Percentiles rank a stretch among this genome's conserved stretches.
Evolutionary conservation across 2,113 vertebrate species (phyloP).

Genomic region (Arizona elegans): DNA sequence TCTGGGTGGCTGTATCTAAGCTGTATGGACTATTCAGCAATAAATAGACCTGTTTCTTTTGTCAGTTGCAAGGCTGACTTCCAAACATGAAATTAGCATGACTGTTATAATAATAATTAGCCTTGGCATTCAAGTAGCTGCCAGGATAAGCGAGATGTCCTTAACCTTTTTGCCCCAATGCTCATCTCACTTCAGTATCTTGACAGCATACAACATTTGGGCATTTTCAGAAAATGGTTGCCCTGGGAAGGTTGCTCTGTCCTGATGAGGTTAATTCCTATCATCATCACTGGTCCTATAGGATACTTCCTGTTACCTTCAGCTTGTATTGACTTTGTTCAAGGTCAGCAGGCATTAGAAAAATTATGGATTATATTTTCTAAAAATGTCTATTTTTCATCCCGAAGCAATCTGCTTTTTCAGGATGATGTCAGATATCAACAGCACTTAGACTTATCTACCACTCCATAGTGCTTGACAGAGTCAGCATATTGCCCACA

Average conservation of each 20-base stretch:
- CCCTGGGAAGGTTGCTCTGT: not conserved
- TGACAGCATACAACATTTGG: not conserved
- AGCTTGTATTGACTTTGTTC: not conserved
- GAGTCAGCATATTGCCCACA: too few relatives aligned
- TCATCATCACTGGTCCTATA: not conserved
- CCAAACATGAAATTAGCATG: not conserved
- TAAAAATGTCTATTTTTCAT: not conserved
- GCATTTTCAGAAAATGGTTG: not conserved
- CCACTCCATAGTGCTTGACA: too few relatives aligned
- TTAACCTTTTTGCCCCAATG: not conserved
- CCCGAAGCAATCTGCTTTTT: not conserved
- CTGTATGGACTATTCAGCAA: not conserved
- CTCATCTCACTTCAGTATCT: not conserved
- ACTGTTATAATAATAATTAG: not conserved
- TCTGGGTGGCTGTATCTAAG: not conserved
- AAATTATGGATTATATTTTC: not conserved
- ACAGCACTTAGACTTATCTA: too few relatives aligned
- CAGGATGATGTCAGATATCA: not conserved
- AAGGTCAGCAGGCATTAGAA: not conserved
- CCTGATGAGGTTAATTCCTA: not conserved
- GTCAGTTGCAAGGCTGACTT: not conserved
- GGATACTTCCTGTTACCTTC: not conserved
- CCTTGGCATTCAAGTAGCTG: not conserved
- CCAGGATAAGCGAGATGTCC: not conserved
- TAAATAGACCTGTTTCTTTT: not conserved